Evolutionary conservation across 2,113 vertebrate species (phyloP), one percentile per base, ranked within the genome.

Genomic region (Cyphomyrus discorhynchus): DNA sequence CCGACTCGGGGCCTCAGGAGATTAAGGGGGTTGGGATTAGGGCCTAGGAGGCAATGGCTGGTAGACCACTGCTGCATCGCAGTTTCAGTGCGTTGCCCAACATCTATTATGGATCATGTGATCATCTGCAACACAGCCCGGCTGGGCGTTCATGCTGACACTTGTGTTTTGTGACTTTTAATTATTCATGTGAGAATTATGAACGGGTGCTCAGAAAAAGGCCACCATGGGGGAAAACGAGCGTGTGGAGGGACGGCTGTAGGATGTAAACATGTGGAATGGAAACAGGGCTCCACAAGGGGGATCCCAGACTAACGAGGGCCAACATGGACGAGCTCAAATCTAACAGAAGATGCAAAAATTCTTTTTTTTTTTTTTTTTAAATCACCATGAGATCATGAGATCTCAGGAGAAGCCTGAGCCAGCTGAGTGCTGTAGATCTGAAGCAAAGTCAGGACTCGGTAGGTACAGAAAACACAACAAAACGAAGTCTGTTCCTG

Each of bases 91-190:
- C n/a, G 24, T 70, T 35, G 74, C 56, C 77, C 53, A 31, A 88
- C 86, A 90, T 90, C 52, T 39, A 90, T 90, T 62, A 88, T 84
- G 77, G 56, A 88, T 49, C 87, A 45, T 15, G 47, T 77, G 74
- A 88, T 88, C 90, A 90, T 47, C 89, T 80, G 89, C 62, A 27
- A 42, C 49, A 70, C 45, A 35, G n/a, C 50, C 13, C 1, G 3
- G 58, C n/a, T 1, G 58, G 58, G 62, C 27, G n/a, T 58, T 52
- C 2, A 35, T 1, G 74, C 52, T 87, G 62, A 70, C 62, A 70
- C 62, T 70, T 31, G 70, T 77, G 24, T 80, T 88, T 49, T 24
- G 50, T 5, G 74, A 58, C 74, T 85, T 89, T 42, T 86, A 86
- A 85, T 56, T 89, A 86, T 31, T 80, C 77, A 88, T 15, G 35